Evolutionary conservation across 1,140 invertebrate species (phyloP).

Genomic region (Cydia amplana): DNA sequence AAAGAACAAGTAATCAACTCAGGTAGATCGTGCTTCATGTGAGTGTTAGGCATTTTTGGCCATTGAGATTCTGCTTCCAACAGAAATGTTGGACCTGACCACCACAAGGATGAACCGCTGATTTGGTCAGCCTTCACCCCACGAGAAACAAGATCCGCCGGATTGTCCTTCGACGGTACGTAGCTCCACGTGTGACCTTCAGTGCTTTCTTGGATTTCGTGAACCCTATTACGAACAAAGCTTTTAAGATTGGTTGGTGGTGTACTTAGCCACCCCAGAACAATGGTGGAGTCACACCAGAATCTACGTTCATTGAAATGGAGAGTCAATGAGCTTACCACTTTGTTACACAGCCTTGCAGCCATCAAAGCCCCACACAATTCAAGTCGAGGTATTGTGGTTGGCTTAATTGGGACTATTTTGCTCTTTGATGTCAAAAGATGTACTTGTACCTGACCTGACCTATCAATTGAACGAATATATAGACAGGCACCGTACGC

Average conservation of each 20-base stretch:
- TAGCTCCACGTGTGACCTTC: constrained; percentile 49
- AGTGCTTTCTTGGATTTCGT: constrained; percentile 57
- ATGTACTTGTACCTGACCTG: constrained; percentile 30
- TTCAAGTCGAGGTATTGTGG: constrained; percentile 30
- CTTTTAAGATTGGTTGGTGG: constrained; percentile 43
- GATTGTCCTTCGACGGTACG: constrained; percentile 55
- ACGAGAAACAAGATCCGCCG: constrained; percentile 69
- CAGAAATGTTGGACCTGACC: constrained; percentile 49
- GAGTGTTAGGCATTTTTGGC: constrained; percentile 31
- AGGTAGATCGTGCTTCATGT: constrained; percentile 31
- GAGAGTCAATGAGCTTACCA: not conserved
- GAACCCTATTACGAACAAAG: constrained; percentile 57
- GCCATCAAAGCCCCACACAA: constrained; percentile 25
- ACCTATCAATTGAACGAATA: constrained; percentile 34
- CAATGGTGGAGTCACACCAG: constrained; percentile 47
- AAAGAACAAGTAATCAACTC: constrained; percentile 31
- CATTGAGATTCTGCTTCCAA: constrained; percentile 21
- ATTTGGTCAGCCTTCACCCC: constrained; percentile 52
- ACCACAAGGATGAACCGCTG: constrained; percentile 57
- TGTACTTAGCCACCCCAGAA: constrained; percentile 52
- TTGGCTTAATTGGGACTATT: constrained; percentile 37
- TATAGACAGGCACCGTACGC: constrained; percentile 43
- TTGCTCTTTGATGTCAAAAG: constrained; percentile 38
- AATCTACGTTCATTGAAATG: constrained; percentile 22
- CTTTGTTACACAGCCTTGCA: constrained; percentile 26